Evolutionary conservation across 2,113 vertebrate genomes (phyloP).

Genomic region (Podarcis muralis): DNA sequence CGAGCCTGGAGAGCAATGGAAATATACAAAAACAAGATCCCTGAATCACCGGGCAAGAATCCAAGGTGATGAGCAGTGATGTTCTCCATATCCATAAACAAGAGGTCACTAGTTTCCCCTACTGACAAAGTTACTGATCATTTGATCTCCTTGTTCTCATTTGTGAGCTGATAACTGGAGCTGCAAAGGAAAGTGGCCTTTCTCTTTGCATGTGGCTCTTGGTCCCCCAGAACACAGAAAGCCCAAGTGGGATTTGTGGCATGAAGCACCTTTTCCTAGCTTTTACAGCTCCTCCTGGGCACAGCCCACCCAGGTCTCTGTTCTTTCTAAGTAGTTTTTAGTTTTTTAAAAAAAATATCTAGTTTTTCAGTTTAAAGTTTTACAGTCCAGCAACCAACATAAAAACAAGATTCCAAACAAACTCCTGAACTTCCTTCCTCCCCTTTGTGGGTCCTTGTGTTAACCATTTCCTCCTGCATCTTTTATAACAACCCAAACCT

Average conservation of each 20-base stretch:
- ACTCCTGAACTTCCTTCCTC: too few species aligned
- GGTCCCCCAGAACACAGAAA: neutral
- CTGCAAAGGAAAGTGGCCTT: neutral
- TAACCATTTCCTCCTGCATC: too few species aligned
- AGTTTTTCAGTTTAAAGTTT: too few species aligned
- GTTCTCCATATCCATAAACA: neutral
- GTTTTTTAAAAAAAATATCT: too few species aligned
- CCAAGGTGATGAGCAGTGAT: neutral
- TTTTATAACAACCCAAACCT: too few species aligned
- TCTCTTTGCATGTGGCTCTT: neutral
- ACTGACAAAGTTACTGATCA: neutral
- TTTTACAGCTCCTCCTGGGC: neutral
- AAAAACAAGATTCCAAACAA: too few species aligned
- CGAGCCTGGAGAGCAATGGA: constrained; percentile 14
- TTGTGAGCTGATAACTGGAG: neutral
- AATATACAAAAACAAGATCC: neutral
- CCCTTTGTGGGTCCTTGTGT: too few species aligned
- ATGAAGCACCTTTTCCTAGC: neutral
- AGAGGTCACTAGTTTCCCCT: too few species aligned
- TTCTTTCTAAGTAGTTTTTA: too few species aligned
- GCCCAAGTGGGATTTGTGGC: neutral
- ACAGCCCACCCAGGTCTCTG: too few species aligned
- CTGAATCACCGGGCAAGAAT: neutral
- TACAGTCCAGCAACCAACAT: too few species aligned
- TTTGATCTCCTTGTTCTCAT: neutral